Conservation (phyloP, 2,888 invertebrate species). For the Lymantria monacha region DNA sequence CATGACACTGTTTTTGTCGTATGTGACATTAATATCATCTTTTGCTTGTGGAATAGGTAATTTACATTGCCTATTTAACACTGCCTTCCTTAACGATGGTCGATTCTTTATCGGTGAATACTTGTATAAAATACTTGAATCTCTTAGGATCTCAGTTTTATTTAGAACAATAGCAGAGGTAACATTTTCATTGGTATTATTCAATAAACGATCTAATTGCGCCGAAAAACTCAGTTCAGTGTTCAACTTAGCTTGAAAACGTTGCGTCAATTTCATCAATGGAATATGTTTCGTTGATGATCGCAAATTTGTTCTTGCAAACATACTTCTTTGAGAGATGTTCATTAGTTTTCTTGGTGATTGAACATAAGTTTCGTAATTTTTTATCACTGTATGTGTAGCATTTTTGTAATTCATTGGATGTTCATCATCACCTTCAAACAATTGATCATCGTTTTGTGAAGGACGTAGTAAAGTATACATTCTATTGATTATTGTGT, state of each 20-base stretch:
- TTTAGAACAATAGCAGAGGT: conserved; percentile 19
- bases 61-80: conserved; percentile 49
- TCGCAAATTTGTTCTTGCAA: conserved; percentile 57
- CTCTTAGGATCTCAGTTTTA: conserved; percentile 35
- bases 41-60: conserved; percentile 29
- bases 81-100: conserved; percentile 59
- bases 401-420: conserved; percentile 36
- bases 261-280: conserved; percentile 54
- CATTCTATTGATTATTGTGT: conserved; percentile 62
- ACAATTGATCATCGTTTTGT: conserved; percentile 58
- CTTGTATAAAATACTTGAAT: conserved; percentile 54
- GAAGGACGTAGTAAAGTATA: conserved; percentile 56
- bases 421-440: conserved; percentile 42
- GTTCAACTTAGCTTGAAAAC: conserved; percentile 48
- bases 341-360: conserved; percentile 41
- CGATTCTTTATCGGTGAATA: conserved; percentile 56
- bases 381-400: conserved; percentile 55
- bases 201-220: conserved; percentile 61
- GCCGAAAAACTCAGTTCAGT: conserved; percentile 66
- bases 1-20: conserved; percentile 41
- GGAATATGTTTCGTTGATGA: conserved; percentile 56
- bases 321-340: conserved; percentile 54
- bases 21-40: conserved; percentile 17
- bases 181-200: conserved; percentile 25
- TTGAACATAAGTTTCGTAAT: conserved; percentile 50